Evolutionary conservation across 2,113 vertebrate genomes (phyloP).

Genomic region (Rhea pennata): DNA sequence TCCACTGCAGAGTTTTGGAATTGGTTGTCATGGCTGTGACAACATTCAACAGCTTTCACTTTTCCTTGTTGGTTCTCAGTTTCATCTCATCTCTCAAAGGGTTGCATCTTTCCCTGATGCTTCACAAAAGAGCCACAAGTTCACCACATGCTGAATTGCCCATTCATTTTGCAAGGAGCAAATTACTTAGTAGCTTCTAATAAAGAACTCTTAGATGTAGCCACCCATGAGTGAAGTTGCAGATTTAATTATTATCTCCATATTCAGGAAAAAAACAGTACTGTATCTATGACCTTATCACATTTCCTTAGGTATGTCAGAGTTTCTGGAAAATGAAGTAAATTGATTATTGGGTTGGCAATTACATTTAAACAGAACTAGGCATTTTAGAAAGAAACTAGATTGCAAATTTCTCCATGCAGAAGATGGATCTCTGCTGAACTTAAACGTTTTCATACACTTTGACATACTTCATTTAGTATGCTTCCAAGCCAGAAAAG

Average conservation of each 20-base stretch:
- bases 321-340: not conserved
- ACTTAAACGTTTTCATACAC: rapidly evolving
- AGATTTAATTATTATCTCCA: not conserved
- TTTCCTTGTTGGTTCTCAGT: not conserved
- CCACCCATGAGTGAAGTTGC: not conserved
- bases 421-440: not conserved
- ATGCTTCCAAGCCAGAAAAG: not conserved
- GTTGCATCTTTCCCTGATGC: not conserved
- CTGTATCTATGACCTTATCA: not conserved
- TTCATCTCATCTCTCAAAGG: not conserved
- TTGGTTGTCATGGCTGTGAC: not conserved
- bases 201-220: not conserved
- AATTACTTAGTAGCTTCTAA: not conserved
- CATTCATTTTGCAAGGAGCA: conserved; percentile 13
- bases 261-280: not conserved
- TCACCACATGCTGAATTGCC: not conserved
- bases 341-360: not conserved
- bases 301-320: not conserved
- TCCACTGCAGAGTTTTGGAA: not conserved
- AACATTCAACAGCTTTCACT: not conserved
- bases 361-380: not conserved
- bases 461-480: not conserved
- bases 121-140: conserved; percentile 9
- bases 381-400: not conserved
- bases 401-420: not conserved